Base-by-base conservation (phyloP, 2,888 invertebrate genomes). In the Osmoderma eremita region DNA sequence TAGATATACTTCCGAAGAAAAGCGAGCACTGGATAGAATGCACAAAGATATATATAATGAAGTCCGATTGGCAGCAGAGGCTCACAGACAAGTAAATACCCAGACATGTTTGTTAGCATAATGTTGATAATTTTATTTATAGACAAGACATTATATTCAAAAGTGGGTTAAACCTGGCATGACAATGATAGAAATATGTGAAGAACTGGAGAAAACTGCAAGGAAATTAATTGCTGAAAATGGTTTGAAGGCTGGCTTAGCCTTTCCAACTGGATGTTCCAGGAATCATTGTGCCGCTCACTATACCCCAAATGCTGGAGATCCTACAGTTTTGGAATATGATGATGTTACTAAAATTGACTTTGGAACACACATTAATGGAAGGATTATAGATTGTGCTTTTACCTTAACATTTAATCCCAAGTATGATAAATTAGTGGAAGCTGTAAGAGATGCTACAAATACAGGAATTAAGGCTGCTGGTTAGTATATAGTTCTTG, bases 261-360 rank as follows among this genome's bases (percentile, higher is more conserved):
- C 95, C 5, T 99, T 99, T 82, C 99, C 99, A 0, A 98, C 98
- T 0, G 76, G 98, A 0, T 98, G 98, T 81, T 98, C 97, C n/a
- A 87, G 98, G 56, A 99, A 99, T 83, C 94, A 99, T 81, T 98
- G 98, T 80, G 99, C 99, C 64, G 99, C 99, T 58, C 99, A 99
- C 84, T 99, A 99, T 79, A 99, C 99, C 12, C 99, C 99, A 3
- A 99, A 99, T 82, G 96, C 97, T 63, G 99, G 88, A 10, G 99
- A 99, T 82, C 87, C 91, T 8, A 99, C 98, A 0, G 96, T 98
- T 8, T 85, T 99, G 54, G 89, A 92, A 73, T 94, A 94, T 77
- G 97, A 98, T 78, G 99, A 99, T 83, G 98, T 99, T 1, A 97
- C 97, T 76, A 99, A 99, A 85, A 97, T 99, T 74, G 98, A 98